These are phyloP conservation scores for Calidris pygmaea DNA, from an alignment of 2,113 vertebrate genomes.

Conservation along the genomic window DNA sequence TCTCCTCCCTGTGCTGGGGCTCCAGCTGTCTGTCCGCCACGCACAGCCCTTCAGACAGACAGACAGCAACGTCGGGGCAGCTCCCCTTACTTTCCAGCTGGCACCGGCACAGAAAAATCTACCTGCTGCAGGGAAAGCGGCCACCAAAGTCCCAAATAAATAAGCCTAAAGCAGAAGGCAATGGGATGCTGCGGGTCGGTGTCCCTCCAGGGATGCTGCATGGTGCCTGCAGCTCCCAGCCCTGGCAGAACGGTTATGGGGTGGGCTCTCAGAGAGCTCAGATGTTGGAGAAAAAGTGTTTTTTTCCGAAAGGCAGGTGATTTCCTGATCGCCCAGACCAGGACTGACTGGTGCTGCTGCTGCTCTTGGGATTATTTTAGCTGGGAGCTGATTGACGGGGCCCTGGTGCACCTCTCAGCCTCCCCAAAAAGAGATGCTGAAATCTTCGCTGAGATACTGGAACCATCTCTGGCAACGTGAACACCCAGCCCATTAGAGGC, in stretches of 20 bases:
- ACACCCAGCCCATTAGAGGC: constrained; percentile 15
- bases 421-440: not conserved
- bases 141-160: not conserved
- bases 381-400: not conserved
- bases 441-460: not conserved
- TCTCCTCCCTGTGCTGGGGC: not conserved
- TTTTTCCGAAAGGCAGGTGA: not conserved
- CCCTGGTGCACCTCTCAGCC: not conserved
- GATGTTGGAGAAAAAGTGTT: not conserved
- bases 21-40: not conserved
- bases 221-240: not conserved
- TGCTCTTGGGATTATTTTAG: not conserved
- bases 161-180: not conserved
- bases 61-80: accelerated
- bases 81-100: not conserved
- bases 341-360: not conserved
- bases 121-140: not conserved
- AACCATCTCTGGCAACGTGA: not conserved
- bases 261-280: accelerated
- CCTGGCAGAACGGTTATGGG: accelerated
- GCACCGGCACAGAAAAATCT: not conserved
- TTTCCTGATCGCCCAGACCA: accelerated
- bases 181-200: accelerated
- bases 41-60: not conserved
- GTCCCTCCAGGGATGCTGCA: not conserved